Evolutionary conservation across 2,888 invertebrate species (phyloP).

Genomic region (Mythimna lalbum): DNA sequence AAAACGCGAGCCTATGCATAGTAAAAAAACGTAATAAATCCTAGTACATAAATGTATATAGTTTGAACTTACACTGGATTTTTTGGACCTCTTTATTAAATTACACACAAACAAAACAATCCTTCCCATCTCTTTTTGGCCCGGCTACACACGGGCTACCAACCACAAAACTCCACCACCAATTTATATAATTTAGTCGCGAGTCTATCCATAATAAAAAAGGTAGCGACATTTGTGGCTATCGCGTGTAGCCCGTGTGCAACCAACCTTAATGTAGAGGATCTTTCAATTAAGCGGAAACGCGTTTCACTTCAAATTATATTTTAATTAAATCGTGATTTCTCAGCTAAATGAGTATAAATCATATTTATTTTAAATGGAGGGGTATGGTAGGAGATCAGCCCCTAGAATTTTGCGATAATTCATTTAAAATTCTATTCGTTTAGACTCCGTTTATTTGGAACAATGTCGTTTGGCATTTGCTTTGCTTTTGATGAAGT

Average conservation of each 20-base stretch:
- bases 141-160: too few relatives aligned
- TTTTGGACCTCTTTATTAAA: neutral
- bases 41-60: too few relatives aligned
- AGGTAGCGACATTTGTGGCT: too few relatives aligned
- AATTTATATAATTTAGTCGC: too few relatives aligned
- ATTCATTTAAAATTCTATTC: conserved; percentile 2
- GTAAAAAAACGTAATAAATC: too few relatives aligned
- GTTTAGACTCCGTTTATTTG: neutral
- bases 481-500: neutral
- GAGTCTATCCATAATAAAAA: too few relatives aligned
- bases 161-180: too few relatives aligned
- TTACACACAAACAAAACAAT: neutral
- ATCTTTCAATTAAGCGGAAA: conserved; percentile 24
- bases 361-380: conserved; percentile 33
- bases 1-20: too few relatives aligned
- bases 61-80: neutral
- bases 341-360: conserved; percentile 15
- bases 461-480: neutral
- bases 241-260: too few relatives aligned
- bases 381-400: neutral
- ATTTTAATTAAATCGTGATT: conserved; percentile 52
- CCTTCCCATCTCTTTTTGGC: neutral
- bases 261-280: neutral
- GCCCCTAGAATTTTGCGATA: neutral
- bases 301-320: conserved; percentile 41